Evolutionary conservation across 2,888 invertebrate species (phyloP), one percentile per base, ranked within the genome.

Genomic region (Microdon myrmicae): DNA sequence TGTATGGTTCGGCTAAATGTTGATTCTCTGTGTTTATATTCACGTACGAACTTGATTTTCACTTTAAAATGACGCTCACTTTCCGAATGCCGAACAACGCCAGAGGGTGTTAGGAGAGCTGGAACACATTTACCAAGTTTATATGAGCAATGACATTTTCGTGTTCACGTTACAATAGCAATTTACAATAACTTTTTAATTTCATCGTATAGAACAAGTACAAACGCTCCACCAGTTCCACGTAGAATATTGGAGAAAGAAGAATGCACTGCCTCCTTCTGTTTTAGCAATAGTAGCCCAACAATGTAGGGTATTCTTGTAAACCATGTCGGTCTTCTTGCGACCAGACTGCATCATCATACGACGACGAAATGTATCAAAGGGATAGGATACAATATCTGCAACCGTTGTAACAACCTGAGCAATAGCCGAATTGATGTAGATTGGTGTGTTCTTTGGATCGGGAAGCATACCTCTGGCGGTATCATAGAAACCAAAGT

Each of bases 311-410:
- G 95, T 94, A 82, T 83, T 88, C 84, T 90, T 94, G 87, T 94
- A 94, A 71, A 90, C 81, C 67, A 91, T 85, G 37, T 92, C 90
- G 48, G 80, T 78, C 83, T 87, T 86, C 72, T 85, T 85, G 68
- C 89, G 87, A 51, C 92, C 92, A 69, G 94, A 94, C 82, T 94
- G 94, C 95, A 96, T 96, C 95, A 96, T 96, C 92, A 96, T 92
- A 80, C 95, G 88, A 84, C 95, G 86, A 80, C 94, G 86, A 75
- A 90, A 89, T 4, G 95, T 95, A 83, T 96, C 95, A 83, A 96
- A 90, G 73, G 95, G 95, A 84, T 96, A 95, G 20, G 94, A 94
- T 68, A 93, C 86, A 78, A 96, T 89, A 77, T 94, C 95, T 61
- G 94, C 89, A 58, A 89, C 84, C 49, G 94, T 87, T 37, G 90